phyloP scores from a whole-genome alignment of 2,888 invertebrate species.

The Tiliacea aurago region DNA sequence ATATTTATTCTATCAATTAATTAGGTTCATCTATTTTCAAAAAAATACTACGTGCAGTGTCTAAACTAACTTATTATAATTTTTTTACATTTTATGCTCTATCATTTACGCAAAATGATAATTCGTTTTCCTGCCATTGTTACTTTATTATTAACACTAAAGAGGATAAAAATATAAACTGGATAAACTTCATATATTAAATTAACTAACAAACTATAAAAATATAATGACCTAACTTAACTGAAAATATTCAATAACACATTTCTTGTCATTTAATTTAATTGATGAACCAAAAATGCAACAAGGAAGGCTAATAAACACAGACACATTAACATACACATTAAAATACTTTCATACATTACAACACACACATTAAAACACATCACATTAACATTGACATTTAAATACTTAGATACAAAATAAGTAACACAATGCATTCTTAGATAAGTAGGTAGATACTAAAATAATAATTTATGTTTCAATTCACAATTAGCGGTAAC shows the following conservation, averaged over 20 bases:
- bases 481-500: constrained; percentile 51
- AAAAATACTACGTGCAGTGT: background rate
- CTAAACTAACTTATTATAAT: background rate
- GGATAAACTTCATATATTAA: too few relatives aligned
- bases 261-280: background rate
- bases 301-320: background rate
- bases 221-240: too few relatives aligned
- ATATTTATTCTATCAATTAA: constrained; percentile 6
- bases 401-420: too few relatives aligned
- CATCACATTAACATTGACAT: too few relatives aligned
- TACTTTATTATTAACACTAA: too few relatives aligned
- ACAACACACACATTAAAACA: too few relatives aligned
- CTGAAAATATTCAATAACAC: too few relatives aligned
- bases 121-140: background rate
- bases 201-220: too few relatives aligned
- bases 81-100: background rate
- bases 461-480: constrained; percentile 28
- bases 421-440: too few relatives aligned
- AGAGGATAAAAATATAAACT: too few relatives aligned
- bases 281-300: background rate
- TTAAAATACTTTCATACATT: too few relatives aligned
- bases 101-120: background rate
- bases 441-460: constrained; percentile 14
- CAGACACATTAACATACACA: too few relatives aligned
- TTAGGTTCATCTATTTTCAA: background rate